Evolutionary conservation across 2,797 vertebrate genomes (phyloP).

Genomic region (Bovichtus diacanthus): DNA sequence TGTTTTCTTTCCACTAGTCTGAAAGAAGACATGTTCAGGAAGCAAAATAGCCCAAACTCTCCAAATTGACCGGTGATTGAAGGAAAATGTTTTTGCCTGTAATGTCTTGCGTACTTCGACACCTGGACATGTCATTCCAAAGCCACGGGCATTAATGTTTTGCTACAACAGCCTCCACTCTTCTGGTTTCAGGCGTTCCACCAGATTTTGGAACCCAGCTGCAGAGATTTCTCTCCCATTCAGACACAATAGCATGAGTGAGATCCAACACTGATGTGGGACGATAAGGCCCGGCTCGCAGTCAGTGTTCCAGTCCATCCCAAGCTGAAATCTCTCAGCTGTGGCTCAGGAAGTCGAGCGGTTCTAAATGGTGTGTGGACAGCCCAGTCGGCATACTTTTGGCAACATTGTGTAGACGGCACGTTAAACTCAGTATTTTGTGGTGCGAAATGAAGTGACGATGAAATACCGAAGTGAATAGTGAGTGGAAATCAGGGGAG

Average conservation of each 20-base stretch:
- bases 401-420: not conserved
- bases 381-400: not conserved
- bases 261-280: not conserved
- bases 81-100: too few species aligned
- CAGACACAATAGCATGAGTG: not conserved
- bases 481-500: conserved; percentile 33
- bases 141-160: not conserved
- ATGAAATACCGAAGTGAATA: conserved; percentile 15
- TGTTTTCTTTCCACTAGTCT: too few species aligned
- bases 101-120: not conserved
- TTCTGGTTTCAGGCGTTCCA: not conserved
- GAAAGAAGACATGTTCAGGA: too few species aligned
- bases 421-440: not conserved
- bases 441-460: conserved; percentile 2
- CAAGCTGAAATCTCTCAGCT: not conserved
- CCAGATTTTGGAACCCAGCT: not conserved
- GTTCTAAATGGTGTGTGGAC: not conserved
- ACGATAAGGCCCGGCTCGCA: too few species aligned
- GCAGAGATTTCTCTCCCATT: not conserved
- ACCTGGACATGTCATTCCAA: not conserved
- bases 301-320: not conserved
- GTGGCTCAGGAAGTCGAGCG: not conserved
- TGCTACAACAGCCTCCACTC: not conserved
- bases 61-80: too few species aligned
- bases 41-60: too few species aligned